Conservation (phyloP, 1,140 invertebrate species). For the Drosophila mojavensis region DNA sequence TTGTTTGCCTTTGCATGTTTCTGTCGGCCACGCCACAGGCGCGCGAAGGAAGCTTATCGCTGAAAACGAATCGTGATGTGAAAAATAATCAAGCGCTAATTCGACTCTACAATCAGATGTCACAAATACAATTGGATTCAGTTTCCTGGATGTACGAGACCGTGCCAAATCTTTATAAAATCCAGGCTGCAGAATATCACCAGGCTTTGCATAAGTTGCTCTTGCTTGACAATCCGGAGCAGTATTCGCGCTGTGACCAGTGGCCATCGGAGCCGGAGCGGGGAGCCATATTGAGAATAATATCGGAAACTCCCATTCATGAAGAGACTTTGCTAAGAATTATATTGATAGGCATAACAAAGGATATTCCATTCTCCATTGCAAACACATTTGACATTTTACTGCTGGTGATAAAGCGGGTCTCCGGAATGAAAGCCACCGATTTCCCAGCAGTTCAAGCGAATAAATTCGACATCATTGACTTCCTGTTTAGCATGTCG, state of each 20-base stretch:
- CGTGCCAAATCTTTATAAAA: conserved; percentile 90
- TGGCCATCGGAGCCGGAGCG: conserved; percentile 96
- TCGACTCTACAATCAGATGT: conserved; percentile 89
- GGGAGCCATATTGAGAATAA: conserved; percentile 90
- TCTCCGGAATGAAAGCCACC: conserved; percentile 89
- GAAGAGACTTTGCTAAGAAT: conserved; percentile 93
- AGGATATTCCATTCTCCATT: conserved; percentile 92
- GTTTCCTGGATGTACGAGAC: conserved; percentile 94
- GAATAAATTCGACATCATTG: conserved; percentile 93
- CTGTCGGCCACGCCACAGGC: conserved; percentile 91
- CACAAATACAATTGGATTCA: conserved; percentile 92
- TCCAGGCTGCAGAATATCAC: conserved; percentile 89
- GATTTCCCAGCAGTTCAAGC: conserved; percentile 88
- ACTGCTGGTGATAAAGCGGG: conserved; percentile 93
- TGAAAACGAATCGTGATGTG: conserved; percentile 72
- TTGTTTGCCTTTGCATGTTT: conserved; percentile 94
- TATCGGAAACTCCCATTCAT: conserved; percentile 93
- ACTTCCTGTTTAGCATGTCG: conserved; percentile 95
- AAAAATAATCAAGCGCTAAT: conserved; percentile 84
- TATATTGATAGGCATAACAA: conserved; percentile 92
- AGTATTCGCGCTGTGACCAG: conserved; percentile 96
- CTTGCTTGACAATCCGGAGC: conserved; percentile 92
- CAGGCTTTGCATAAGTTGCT: conserved; percentile 94
- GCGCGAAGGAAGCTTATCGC: conserved; percentile 86
- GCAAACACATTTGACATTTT: conserved; percentile 93